phyloP scores from a whole-genome alignment of 2,888 invertebrate genomes.

The Thymelicus sylvestris region DNA sequence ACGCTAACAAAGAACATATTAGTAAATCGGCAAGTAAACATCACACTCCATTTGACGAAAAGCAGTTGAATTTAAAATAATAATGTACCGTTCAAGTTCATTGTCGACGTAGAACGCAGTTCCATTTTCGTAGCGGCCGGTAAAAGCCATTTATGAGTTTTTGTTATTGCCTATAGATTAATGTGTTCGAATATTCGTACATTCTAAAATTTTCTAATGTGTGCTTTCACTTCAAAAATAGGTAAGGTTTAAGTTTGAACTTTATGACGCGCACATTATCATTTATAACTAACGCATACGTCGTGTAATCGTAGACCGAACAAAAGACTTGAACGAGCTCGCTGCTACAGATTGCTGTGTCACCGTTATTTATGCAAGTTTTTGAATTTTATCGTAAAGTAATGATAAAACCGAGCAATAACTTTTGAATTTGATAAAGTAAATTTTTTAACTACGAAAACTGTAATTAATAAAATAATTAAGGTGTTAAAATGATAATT shows the following conservation, averaged over 20 bases:
- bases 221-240: conserved; percentile 27
- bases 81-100: conserved; percentile 23
- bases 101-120: conserved; percentile 26
- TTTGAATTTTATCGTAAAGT: too few species aligned
- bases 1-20: neutral
- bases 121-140: conserved; percentile 6
- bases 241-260: conserved; percentile 21
- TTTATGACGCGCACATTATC: conserved; percentile 8
- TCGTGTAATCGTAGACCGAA: conserved; percentile 41
- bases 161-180: conserved; percentile 20
- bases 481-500: too few species aligned
- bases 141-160: conserved; percentile 26
- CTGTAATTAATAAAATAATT: too few species aligned
- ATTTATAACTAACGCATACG: too few species aligned
- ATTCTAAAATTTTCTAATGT: conserved; percentile 23
- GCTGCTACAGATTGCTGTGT: conserved; percentile 24
- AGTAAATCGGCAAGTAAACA: conserved; percentile 15
- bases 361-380: conserved; percentile 43
- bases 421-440: too few species aligned
- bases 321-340: conserved; percentile 52
- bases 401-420: too few species aligned
- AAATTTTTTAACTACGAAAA: too few species aligned
- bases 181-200: conserved; percentile 23
- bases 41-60: conserved; percentile 12
- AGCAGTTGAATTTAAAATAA: conserved; percentile 15